Evolutionary conservation across 2,797 vertebrate genomes (phyloP), one percentile per base, ranked within the genome.

Genomic region (Galagoides demidoff): DNA sequence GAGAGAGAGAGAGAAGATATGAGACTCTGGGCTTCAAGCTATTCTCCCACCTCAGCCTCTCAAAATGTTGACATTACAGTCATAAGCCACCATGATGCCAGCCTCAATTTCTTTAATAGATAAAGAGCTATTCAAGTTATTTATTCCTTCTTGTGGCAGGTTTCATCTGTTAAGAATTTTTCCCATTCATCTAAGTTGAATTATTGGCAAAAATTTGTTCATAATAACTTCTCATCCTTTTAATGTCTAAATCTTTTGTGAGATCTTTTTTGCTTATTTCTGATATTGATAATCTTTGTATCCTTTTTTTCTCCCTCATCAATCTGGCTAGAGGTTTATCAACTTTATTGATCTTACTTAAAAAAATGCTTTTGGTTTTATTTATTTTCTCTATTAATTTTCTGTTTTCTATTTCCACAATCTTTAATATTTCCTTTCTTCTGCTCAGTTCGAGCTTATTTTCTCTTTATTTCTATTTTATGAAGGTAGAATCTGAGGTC

Each of bases 191-290:
- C 20, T 82, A 74, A 52, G 27, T 64, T 89, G n/a, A 74, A 76
- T 64, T 93, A 27, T n/a, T 82, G 45, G 27, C 66, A 55, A 73
- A 64, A 74, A 74, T 43, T 52, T 43, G 31, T 45, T 59, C 63
- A 71, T 83, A 74, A 74, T 64, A 76, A 7, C 57, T 4, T 9
- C 34, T 57, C 43, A 83, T 43, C n/a, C 64, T 82, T 43, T 82
- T 93, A 86, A 61, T 92, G 74, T 37, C 37, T 92, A 8, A 34
- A 64, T 93, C 17, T 93, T 87, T 87, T 29, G 16, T 64, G 27
- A 63, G 43, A 14, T 66, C 14, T 39, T 81, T 66, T 71, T 88
- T 83, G 27, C 57, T 74, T 7, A 73, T 63, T 74, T 82, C 57
- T 76, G 77, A 43, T 37, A 43, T 34, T 45, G 20, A 66, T 66